Conservation (phyloP, 1,140 invertebrate species). For the Pinna nobilis region DNA sequence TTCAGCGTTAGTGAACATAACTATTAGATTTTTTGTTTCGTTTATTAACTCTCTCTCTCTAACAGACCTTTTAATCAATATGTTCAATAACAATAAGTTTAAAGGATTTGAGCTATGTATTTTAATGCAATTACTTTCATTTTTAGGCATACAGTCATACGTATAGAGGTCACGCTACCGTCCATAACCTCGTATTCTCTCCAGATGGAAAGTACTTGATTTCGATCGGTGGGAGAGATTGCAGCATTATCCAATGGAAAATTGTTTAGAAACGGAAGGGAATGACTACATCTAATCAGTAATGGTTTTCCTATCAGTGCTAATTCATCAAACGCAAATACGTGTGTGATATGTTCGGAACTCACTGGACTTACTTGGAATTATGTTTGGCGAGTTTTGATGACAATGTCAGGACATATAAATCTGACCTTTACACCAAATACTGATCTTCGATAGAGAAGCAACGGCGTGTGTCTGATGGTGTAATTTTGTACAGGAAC, state of each 20-base stretch:
- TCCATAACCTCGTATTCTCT: constrained; percentile 46
- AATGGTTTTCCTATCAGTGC: too few species aligned
- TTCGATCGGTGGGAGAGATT: constrained; percentile 53
- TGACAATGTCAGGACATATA: too few species aligned
- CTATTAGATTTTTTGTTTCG: background rate
- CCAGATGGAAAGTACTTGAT: constrained; percentile 41
- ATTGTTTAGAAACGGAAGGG: constrained; percentile 30
- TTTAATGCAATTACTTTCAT: constrained; percentile 1
- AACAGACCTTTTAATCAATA: background rate
- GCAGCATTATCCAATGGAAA: constrained; percentile 57
- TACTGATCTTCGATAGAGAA: too few species aligned
- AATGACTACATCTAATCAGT: background rate
- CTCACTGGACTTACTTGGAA: too few species aligned
- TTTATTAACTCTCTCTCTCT: background rate
- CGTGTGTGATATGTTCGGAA: too few species aligned
- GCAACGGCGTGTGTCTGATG: too few species aligned
- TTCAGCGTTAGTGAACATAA: background rate
- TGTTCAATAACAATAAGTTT: background rate
- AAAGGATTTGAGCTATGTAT: background rate
- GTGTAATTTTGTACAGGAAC: too few species aligned
- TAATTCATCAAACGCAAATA: too few species aligned
- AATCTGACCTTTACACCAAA: too few species aligned
- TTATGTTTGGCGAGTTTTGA: too few species aligned
- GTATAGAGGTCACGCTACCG: constrained; percentile 47
- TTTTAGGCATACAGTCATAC: constrained; percentile 57